Evolutionary conservation across 37 sponge, comb jelly and placozoan genomes (phyloP), one percentile per base, ranked within the genome.

Genomic region (Beroe ovata): DNA sequence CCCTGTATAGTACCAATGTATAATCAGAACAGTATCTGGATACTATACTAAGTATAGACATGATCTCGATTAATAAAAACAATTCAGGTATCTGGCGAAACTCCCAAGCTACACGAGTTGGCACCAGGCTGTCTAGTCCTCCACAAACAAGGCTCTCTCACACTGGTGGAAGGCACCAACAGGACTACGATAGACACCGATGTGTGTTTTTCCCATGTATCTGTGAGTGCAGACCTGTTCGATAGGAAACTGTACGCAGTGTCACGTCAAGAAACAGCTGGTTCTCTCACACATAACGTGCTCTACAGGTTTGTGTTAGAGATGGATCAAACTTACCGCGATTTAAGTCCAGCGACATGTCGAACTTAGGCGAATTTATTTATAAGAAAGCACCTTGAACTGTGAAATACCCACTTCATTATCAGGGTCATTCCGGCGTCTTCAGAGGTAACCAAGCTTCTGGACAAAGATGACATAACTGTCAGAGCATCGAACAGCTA

Each of bases 171-270:
- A 1, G 18, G 36, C 2, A 29, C 35, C 36, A 30, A 37, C 36
- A 34, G 16, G 4, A 66, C 36, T 2, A 34, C 11, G 16, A 30
- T 66, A 3, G 35, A 26, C 32, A 32, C 30, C 2, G 69, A 66
- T 29, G 35, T 34, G 16, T 66, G 69, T 66, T 14, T 66, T 37
- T 34, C 33, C 8, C 33, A 30, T 33, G 69, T 66, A 1, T 32
- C 69, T 66, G 69, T 32, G 8, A 66, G 69, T 18, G 29, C 69
- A 4, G 69, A 66, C 69, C 35, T 66, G 19, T 47, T 16, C 54
- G 54, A 47, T 47, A 47, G 54, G 54, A 47, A 47, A 11, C 6
- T 47, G 54, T 47, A 16, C 11, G 54, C 54, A 47, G 11, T 47
- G 11, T 47, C 54, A 16, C 54, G 54, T 47, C 11, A 47, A 11